Base-by-base conservation (phyloP, 1,140 invertebrate genomes). In the Heliconius hermathena region DNA sequence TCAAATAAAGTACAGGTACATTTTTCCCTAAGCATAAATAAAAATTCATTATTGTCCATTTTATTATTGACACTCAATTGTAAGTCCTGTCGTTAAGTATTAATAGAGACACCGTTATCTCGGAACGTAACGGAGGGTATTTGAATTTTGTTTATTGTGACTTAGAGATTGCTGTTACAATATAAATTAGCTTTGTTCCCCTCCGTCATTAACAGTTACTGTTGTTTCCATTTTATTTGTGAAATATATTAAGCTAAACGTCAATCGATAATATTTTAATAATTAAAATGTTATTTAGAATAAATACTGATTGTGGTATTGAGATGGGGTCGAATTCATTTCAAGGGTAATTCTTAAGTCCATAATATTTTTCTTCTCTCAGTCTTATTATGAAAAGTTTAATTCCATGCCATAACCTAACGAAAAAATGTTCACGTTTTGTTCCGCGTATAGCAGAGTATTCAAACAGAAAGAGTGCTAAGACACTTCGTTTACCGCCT, bases 131-230 rank as follows among this genome's bases (percentile, higher is more conserved):
- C 8, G 54, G 26, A 16, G 75, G 38, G 60, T 71, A 49, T 76
- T 71, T 76, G 66, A 76, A 71, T 76, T 76, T 76, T 71, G 75
- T 76, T 76, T 76, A 76, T 76, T 76, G 66, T 71, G 75, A 71
- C 75, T 76, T 49, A 9, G 75, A 76, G 75, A 76, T 76, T 76
- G 73, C 73, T 49, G 74, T 38, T 76, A 71, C 75, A 71, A 76
- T 76, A 76, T 76, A 70, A 76, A 76, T 76, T 76, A 76, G 75
- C 57, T 38, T 49, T 66, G 57, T 29, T 16, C 26, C 60, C 22
- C 22, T 9, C 22, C 3, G 11, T 76, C 71, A 75, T 75, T 60
- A 76, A 71, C 41, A 46, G 57, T 70, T 76, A 18, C 38, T 20
- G 18, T 20, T 20, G 18, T 33, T 71, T 1, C 33, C 33, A 16